phyloP scores from a whole-genome alignment of 2,113 vertebrate species.

The Theristicus caerulescens region DNA sequence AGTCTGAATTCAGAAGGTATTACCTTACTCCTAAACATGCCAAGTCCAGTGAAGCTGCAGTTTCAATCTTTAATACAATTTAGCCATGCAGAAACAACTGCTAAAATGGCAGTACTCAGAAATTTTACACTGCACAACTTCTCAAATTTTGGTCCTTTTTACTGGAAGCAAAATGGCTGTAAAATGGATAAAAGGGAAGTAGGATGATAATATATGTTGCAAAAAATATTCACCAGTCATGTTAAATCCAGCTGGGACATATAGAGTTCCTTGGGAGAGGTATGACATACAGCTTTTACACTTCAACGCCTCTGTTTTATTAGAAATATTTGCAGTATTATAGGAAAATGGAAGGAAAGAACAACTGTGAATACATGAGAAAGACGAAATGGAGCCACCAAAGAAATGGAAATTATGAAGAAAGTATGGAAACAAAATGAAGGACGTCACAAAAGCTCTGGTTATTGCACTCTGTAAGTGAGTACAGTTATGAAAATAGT shows the following conservation, averaged over 20 bases:
- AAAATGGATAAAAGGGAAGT: neutral
- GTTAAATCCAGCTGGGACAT: neutral
- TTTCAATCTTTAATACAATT: slow-evolving; percentile 7
- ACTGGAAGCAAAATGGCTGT: neutral
- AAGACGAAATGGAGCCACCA: neutral
- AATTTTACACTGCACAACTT: neutral
- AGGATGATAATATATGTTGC: neutral
- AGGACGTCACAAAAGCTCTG: neutral
- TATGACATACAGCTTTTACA: neutral
- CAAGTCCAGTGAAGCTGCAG: neutral
- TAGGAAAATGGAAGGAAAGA: neutral
- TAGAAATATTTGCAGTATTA: neutral
- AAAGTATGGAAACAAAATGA: neutral
- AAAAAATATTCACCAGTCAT: neutral
- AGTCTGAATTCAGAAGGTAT: neutral
- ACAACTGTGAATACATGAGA: neutral
- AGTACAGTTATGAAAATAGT: neutral
- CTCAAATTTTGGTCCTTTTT: neutral
- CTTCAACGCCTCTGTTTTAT: neutral
- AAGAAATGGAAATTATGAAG: neutral
- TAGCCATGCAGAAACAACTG: neutral
- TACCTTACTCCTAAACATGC: neutral
- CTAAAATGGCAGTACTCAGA: neutral
- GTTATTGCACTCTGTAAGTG: neutral
- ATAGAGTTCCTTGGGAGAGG: neutral